Conservation (phyloP, 2,797 vertebrate genomes). For the Crenichthys baileyi region DNA sequence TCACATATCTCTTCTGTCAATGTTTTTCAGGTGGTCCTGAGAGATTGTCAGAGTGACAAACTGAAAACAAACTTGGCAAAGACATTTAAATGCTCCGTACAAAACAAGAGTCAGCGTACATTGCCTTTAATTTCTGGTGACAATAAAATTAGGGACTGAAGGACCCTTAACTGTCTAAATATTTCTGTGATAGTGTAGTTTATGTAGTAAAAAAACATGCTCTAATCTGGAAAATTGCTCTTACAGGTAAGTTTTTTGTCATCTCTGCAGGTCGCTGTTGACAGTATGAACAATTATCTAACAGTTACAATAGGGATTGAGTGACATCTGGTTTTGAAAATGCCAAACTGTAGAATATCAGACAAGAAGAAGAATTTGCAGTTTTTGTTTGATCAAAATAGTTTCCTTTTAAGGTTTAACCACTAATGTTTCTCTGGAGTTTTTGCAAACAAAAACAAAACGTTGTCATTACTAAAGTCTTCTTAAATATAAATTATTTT, state of each 20-base stretch:
- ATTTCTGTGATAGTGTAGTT: background rate
- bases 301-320: background rate
- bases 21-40: constrained; percentile 7
- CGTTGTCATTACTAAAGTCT: too few relatives aligned
- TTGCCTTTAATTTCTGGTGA: background rate
- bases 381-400: background rate
- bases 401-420: background rate
- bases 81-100: background rate
- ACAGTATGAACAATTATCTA: background rate
- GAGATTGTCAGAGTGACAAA: constrained; percentile 30
- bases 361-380: background rate
- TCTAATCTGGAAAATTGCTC: background rate
- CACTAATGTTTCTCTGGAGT: background rate
- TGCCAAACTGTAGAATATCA: background rate
- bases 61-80: constrained; percentile 2
- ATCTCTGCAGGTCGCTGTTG: background rate
- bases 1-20: background rate
- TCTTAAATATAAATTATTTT: background rate
- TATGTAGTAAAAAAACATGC: background rate
- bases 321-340: constrained; percentile 1
- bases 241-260: background rate
- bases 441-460: background rate
- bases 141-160: background rate
- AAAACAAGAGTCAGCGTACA: background rate
- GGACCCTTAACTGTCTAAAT: background rate